Evolutionary conservation across 2,797 vertebrate species (phyloP).

Genomic region (Sebastes diaconus): DNA sequence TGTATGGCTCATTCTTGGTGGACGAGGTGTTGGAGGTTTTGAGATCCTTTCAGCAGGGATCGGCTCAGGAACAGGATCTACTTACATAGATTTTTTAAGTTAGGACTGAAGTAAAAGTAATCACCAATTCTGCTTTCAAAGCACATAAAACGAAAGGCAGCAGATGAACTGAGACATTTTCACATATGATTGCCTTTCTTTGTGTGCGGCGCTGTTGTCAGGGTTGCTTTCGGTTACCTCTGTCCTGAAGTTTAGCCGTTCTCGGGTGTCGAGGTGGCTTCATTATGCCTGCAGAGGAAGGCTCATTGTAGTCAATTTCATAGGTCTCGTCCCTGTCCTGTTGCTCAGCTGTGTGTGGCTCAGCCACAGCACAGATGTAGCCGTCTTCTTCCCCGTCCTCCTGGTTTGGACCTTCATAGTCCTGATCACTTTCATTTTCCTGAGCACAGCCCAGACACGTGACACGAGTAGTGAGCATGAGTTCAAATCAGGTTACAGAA

Average conservation of each 20-base stretch:
- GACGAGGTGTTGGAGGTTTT: background rate
- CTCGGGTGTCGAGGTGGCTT: background rate
- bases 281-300: background rate
- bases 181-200: background rate
- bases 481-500: background rate
- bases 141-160: background rate
- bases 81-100: background rate
- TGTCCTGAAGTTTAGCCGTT: background rate
- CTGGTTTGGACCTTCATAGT: background rate
- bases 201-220: background rate
- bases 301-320: background rate
- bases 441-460: constrained; percentile 10
- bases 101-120: background rate
- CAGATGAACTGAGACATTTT: background rate
- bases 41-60: background rate
- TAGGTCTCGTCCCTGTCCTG: background rate
- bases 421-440: constrained; percentile 22
- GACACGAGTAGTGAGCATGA: background rate
- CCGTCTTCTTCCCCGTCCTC: background rate
- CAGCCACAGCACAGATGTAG: background rate
- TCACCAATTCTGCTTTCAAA: background rate
- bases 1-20: background rate
- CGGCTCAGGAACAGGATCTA: background rate
- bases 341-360: background rate
- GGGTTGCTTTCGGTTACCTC: constrained; percentile 20